These are phyloP conservation scores for Engystomops pustulosus DNA, from an alignment of 2,113 vertebrate species.

Conservation along the genomic window DNA sequence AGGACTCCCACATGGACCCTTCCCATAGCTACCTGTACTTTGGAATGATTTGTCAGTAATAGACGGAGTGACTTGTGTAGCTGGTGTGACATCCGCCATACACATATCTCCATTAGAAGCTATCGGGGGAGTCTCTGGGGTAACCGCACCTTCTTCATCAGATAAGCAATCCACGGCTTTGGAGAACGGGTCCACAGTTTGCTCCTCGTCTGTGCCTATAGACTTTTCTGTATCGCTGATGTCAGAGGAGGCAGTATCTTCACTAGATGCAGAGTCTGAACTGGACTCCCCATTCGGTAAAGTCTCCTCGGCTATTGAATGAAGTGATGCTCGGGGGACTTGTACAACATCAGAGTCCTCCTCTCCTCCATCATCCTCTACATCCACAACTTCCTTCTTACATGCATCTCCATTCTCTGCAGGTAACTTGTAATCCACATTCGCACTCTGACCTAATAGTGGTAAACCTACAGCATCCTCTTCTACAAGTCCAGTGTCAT, in stretches of 20 bases:
- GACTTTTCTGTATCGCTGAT: neutral
- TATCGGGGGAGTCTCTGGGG: neutral
- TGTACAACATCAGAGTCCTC: constrained; percentile 24
- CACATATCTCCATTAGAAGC: constrained; percentile 48
- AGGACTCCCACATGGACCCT: no score
- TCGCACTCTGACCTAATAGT: neutral
- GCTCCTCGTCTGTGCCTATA: neutral
- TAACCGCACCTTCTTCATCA: constrained; percentile 19
- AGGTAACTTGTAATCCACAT: neutral
- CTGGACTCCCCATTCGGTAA: constrained; percentile 63
- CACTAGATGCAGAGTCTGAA: constrained; percentile 23
- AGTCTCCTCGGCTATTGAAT: constrained; percentile 64
- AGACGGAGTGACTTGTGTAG: constrained; percentile 55
- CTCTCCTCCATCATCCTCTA: neutral
- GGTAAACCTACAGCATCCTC: constrained; percentile 47
- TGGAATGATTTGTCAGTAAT: neutral
- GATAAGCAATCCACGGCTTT: neutral
- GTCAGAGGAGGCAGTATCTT: neutral
- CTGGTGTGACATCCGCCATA: constrained; percentile 53
- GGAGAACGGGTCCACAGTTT: constrained; percentile 33
- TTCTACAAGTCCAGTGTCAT: neutral
- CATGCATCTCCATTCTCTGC: neutral
- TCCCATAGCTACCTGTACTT: neutral
- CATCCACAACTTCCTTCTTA: neutral
- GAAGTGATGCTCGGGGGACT: constrained; percentile 33